Evolutionary conservation across 2,797 vertebrate species (phyloP).

Genomic region (Liasis olivaceus): DNA sequence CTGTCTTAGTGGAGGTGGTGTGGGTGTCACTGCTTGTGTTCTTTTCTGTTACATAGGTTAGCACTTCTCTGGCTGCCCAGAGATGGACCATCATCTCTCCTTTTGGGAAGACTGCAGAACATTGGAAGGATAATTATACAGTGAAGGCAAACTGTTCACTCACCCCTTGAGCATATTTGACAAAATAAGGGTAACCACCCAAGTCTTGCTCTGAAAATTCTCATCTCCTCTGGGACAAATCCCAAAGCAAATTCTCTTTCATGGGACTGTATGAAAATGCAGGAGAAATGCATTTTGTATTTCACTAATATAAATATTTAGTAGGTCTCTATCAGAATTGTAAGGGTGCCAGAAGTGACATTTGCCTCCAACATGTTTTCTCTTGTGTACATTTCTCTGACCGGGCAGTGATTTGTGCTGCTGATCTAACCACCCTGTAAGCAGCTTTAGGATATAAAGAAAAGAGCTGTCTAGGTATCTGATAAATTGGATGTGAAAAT

Average conservation of each 20-base stretch:
- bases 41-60: background rate
- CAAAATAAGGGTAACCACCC: background rate
- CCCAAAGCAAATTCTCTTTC: background rate
- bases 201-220: background rate
- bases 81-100: background rate
- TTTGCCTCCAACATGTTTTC: background rate
- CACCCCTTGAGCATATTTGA: background rate
- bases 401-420: no score
- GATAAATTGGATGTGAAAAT: no score
- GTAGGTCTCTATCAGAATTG: background rate
- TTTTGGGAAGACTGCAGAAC: background rate
- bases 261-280: background rate
- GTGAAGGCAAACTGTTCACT: background rate
- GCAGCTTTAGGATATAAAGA: no score
- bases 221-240: background rate
- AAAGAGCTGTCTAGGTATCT: no score
- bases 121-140: background rate
- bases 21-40: background rate
- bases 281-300: background rate
- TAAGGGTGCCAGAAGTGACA: background rate
- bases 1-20: background rate
- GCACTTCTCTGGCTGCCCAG: background rate
- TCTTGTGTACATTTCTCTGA: background rate
- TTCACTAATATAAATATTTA: background rate
- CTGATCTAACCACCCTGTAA: no score